Base-by-base conservation (phyloP, 2,113 vertebrate species). In the Podiceps cristatus region DNA sequence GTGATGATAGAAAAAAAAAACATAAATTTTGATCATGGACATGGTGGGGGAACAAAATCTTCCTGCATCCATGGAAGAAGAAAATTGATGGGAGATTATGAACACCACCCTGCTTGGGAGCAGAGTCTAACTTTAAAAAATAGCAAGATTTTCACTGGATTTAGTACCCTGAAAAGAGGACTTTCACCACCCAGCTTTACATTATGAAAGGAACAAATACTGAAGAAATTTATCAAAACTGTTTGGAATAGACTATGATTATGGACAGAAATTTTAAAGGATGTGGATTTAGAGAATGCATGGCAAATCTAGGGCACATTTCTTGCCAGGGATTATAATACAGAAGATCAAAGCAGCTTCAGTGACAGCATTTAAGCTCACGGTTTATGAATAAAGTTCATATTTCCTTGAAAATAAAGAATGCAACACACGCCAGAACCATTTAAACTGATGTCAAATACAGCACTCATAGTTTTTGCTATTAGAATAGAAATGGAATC, bases 331-430 rank as follows among this genome's bases (percentile, higher is more conserved):
- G 53, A 94, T 90, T 93, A 85, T 53, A 85, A 84, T 23, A 79
- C 25, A 79, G 58, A 82, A 64, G 84, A 97, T 95, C 66, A 95
- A 96, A 97, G 76, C 35, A 73, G 12, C 15, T 95, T 88, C 93
- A 91, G 40, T 64, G 85, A 88, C 87, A 93, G 49, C 56, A 62
- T 91, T 92, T 64, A 91, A 88, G 86, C 15, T 71, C 64, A 68
- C 0, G 0, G 8, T 82, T 96, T 76, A 62, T n/a, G 91, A 91
- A 68, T 82, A 85, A 75, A 22, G 44, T 68, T 89, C 31, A 7
- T 31, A 75, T 62, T 87, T 91, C 60, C 33, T 81, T 66, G 58
- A 89, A 94, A 94, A 96, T 72, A 82, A 72, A 93, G 45, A 92
- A 62, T 1, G 3, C n/a, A 82, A 49, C 53, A 83, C 14, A 12